A percentile compares a stretch with the other conserved stretches of the same genome.
These are phyloP conservation scores for Pherbina coryleti DNA, from an alignment of 2,888 invertebrate species.

Conservation along the genomic window DNA sequence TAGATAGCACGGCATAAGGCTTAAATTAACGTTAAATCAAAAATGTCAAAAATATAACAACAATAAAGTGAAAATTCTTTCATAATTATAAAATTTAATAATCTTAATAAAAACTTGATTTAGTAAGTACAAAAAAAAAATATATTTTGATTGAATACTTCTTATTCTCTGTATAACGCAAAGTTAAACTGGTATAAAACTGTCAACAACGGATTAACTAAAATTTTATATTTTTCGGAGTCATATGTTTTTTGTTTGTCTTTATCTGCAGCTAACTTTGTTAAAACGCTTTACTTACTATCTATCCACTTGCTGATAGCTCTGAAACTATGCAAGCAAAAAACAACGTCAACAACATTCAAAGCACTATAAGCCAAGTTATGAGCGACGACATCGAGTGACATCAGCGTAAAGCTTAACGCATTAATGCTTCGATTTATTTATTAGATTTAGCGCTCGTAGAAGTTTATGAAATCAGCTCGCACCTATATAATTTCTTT, in stretches of 20 bases:
- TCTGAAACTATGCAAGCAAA: neutral
- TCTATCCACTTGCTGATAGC: neutral
- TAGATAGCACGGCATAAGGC: neutral
- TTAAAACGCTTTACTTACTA: neutral
- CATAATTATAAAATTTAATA: neutral
- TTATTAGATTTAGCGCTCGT: conserved; percentile 27
- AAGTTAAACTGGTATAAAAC: conserved; percentile 11
- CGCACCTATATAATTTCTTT: neutral
- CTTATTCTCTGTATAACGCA: conserved; percentile 2
- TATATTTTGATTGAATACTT: neutral
- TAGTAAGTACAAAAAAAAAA: neutral
- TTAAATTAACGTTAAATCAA: neutral
- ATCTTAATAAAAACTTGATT: neutral
- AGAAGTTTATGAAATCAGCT: neutral
- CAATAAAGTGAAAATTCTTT: conserved; percentile 59
- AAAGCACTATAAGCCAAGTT: conserved; percentile 5
- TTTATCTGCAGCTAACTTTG: neutral
- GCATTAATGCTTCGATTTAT: conserved; percentile 26
- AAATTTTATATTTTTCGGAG: neutral
- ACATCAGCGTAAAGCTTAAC: conserved; percentile 24
- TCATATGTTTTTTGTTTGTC: no score
- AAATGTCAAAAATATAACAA: conserved; percentile 55
- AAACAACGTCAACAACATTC: neutral
- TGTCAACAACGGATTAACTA: conserved; percentile 7
- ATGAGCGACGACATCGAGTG: conserved; percentile 25